phyloP scores from a whole-genome alignment of 2,797 vertebrate genomes.

The Euphonia xanthogaster region DNA sequence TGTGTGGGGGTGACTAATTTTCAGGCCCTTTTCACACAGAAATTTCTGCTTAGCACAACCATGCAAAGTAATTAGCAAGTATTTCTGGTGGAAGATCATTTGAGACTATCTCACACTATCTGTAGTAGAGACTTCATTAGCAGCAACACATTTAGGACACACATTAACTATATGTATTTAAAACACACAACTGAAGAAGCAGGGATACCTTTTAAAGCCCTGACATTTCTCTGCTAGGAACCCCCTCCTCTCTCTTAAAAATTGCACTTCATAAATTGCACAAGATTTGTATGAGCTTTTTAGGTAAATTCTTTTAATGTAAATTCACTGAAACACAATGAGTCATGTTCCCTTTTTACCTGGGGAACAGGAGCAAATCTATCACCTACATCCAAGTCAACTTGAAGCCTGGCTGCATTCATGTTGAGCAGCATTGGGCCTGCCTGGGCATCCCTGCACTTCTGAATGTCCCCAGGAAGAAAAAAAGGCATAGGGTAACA shows the following conservation, averaged over 20 bases:
- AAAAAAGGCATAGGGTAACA: not conserved
- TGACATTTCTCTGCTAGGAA: not conserved
- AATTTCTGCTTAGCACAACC: not conserved
- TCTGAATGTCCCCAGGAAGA: not conserved
- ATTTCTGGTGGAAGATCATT: not conserved
- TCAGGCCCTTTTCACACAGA: not conserved
- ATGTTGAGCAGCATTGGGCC: not conserved
- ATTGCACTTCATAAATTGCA: not conserved
- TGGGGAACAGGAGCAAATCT: not conserved
- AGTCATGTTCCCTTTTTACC: not conserved
- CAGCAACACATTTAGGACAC: not conserved
- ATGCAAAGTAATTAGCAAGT: not conserved
- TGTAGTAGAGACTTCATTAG: not conserved
- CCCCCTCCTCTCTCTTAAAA: not conserved
- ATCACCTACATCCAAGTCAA: not conserved
- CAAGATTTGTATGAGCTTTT: not conserved
- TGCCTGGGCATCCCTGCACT: accelerated
- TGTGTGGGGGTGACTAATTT: not conserved
- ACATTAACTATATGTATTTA: not conserved
- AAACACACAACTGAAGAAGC: not conserved
- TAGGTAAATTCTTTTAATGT: not conserved
- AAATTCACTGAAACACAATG: not conserved
- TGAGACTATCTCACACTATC: not conserved
- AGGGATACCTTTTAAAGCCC: not conserved
- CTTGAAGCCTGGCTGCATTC: not conserved